Conservation (phyloP, 2,888 invertebrate species). For the Synanthedon tipuliformis region DNA sequence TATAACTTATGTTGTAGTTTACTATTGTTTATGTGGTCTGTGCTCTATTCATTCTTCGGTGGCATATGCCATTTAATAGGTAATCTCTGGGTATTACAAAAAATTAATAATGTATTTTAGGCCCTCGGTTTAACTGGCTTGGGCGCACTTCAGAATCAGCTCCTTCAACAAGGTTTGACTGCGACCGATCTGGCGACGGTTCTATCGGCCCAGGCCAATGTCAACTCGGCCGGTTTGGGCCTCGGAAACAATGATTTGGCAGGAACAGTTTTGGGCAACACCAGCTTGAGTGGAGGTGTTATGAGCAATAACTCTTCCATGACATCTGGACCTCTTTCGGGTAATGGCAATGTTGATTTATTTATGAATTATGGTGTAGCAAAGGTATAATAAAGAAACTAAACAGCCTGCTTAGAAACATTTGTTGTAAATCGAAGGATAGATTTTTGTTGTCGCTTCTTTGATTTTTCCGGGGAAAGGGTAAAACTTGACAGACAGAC, state of each 20-base stretch:
- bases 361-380: too few relatives aligned
- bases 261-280: slow-evolving; percentile 25
- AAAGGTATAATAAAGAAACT: too few relatives aligned
- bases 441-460: too few relatives aligned
- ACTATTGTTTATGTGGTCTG: not conserved
- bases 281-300: slow-evolving; percentile 20
- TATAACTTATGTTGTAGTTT: not conserved
- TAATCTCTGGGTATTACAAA: not conserved
- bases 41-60: not conserved
- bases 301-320: slow-evolving; percentile 33
- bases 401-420: too few relatives aligned
- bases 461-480: too few relatives aligned
- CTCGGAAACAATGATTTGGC: slow-evolving; percentile 32
- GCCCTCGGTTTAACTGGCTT: slow-evolving; percentile 56
- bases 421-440: too few relatives aligned
- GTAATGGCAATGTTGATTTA: slow-evolving; percentile 16
- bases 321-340: slow-evolving; percentile 51
- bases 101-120: slow-evolving; percentile 23
- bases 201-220: slow-evolving; percentile 38
- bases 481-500: too few relatives aligned
- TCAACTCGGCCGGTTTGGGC: slow-evolving; percentile 24
- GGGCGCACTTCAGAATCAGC: slow-evolving; percentile 59
- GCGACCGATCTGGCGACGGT: slow-evolving; percentile 55
- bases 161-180: slow-evolving; percentile 60
- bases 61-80: not conserved